Conservation (phyloP, 2,797 vertebrate genomes). For the Pachyuromys duprasi region DNA sequence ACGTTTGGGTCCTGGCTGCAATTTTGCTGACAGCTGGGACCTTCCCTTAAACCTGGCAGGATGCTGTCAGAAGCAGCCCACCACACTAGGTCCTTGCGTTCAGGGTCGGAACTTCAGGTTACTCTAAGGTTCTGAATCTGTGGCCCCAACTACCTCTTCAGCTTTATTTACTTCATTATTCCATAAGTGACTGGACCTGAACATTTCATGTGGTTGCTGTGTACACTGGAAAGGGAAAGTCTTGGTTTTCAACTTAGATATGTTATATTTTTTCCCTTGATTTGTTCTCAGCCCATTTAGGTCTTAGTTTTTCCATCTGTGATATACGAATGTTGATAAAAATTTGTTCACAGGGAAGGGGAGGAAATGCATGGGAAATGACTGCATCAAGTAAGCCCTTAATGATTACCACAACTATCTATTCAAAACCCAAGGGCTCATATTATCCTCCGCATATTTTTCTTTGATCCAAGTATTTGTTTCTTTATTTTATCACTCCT, state of each 20-base stretch:
- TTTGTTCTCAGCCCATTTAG: not conserved
- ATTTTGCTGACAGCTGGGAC: not conserved
- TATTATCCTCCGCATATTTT: not conserved
- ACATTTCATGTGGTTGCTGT: not conserved
- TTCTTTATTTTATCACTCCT: conserved; percentile 1
- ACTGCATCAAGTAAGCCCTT: not conserved
- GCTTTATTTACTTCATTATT: not conserved
- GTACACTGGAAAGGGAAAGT: not conserved
- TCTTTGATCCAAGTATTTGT: not conserved
- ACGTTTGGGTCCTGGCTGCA: not conserved
- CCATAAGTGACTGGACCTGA: not conserved
- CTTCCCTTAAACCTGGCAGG: not conserved
- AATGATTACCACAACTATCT: not conserved
- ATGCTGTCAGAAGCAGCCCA: not conserved
- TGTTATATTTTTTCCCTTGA: not conserved
- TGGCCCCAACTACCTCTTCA: not conserved
- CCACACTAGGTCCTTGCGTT: not conserved
- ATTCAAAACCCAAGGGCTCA: not conserved
- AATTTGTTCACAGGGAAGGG: not conserved
- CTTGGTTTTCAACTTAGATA: not conserved
- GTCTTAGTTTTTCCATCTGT: not conserved
- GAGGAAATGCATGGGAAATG: not conserved
- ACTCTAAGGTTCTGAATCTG: not conserved
- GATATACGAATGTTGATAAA: not conserved
- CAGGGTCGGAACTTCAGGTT: not conserved